Evolutionary conservation across 2,797 vertebrate species (phyloP).

Genomic region (Cyclopterus lumpus): DNA sequence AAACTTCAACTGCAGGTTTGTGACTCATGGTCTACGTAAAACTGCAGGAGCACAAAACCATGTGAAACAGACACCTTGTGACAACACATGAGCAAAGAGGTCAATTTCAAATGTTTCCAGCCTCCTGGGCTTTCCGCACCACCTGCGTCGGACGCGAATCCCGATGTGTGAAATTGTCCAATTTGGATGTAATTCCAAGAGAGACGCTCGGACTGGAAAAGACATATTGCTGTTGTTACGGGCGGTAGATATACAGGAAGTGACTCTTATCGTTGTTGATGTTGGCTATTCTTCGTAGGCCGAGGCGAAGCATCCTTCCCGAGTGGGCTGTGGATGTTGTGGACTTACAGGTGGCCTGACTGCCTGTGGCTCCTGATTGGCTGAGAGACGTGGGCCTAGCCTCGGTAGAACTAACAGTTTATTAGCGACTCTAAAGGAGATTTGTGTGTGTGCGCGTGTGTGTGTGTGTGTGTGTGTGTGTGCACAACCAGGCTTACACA

Average conservation of each 20-base stretch:
- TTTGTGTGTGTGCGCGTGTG: constrained; percentile 34
- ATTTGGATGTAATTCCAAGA: no score
- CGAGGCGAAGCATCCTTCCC: not conserved
- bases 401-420: constrained; percentile 34
- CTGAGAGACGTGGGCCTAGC: constrained; percentile 50
- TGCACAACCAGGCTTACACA: constrained; percentile 33
- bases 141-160: not conserved
- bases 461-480: not conserved
- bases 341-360: constrained; percentile 66
- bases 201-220: no score
- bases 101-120: not conserved
- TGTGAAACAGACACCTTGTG: not conserved
- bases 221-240: not conserved
- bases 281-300: not conserved
- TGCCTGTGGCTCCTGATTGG: constrained; percentile 61
- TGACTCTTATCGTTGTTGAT: not conserved
- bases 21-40: no score
- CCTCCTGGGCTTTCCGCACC: not conserved
- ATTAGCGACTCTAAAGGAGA: constrained; percentile 53
- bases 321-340: not conserved
- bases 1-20: no score
- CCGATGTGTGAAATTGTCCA: not conserved
- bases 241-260: not conserved
- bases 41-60: not conserved
- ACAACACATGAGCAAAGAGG: not conserved